phyloP scores from a whole-genome alignment of 2,888 invertebrate species.

The Coronaproctus castanopsis region DNA sequence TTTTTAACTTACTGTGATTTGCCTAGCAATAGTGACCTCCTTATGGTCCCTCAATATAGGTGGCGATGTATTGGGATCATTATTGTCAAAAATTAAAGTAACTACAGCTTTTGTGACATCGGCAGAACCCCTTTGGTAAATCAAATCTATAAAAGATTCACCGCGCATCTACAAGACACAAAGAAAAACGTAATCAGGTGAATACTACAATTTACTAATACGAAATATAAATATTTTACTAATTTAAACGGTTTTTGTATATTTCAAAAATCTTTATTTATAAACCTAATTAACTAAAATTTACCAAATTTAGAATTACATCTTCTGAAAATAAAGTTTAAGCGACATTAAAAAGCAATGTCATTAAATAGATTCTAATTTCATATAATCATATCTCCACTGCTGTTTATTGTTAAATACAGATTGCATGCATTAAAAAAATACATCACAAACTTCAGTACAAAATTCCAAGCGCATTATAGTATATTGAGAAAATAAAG shows the following conservation, averaged over 20 bases:
- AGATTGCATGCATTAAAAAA: no score
- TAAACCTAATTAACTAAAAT: no score
- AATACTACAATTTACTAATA: neutral
- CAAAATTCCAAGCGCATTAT: no score
- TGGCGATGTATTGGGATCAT: constrained; percentile 57
- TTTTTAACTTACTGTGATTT: constrained; percentile 38
- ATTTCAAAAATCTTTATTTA: neutral
- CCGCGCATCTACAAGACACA: constrained; percentile 55
- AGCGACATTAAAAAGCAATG: no score
- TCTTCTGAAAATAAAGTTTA: no score
- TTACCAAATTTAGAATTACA: no score
- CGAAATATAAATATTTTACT: neutral
- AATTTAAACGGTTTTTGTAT: neutral
- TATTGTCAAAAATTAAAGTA: constrained; percentile 86
- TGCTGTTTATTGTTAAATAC: no score
- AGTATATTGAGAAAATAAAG: no score
- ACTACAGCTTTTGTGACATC: constrained; percentile 90
- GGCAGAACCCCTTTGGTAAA: constrained; percentile 94
- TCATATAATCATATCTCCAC: no score
- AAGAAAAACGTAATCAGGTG: neutral
- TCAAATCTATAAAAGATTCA: constrained; percentile 72
- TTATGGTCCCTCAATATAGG: constrained; percentile 75
- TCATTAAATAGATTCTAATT: no score
- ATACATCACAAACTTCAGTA: no score
- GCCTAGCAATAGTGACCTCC: constrained; percentile 81